Evolutionary conservation across 23 tunicate genomes (phyloP).

Genomic region (Corella eumyota): DNA sequence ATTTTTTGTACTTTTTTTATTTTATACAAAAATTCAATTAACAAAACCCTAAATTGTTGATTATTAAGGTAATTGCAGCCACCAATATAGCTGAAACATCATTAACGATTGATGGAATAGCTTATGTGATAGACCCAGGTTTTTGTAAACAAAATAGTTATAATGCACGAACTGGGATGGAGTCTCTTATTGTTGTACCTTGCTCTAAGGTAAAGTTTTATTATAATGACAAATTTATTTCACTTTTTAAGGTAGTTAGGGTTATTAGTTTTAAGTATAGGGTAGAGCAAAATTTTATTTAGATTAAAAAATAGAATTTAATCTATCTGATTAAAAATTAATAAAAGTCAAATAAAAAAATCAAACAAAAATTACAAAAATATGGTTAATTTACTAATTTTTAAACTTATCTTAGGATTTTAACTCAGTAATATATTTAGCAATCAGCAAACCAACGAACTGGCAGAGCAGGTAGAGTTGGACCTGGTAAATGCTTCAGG

Average conservation of each 20-base stretch:
- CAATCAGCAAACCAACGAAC: conserved; percentile 93
- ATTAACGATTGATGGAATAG: conserved; percentile 91
- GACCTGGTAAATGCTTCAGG: conserved; percentile 96
- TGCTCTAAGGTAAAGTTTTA: conserved; percentile 80
- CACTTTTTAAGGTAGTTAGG: not conserved
- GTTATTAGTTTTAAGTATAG: not conserved
- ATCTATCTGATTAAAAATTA: too few relatives aligned
- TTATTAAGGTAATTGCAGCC: conserved; percentile 63
- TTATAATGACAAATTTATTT: not conserved
- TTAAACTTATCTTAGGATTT: too few relatives aligned
- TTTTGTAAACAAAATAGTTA: conserved; percentile 93
- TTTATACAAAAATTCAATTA: too few relatives aligned
- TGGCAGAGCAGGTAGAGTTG: conserved; percentile 96
- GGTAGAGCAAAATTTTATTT: too few relatives aligned
- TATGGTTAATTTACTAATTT: too few relatives aligned
- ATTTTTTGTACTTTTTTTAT: too few relatives aligned
- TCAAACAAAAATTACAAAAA: too few relatives aligned
- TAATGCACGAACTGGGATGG: conserved; percentile 97
- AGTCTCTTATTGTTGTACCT: conserved; percentile 90
- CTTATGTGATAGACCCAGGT: conserved; percentile 95
- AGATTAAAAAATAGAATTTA: too few relatives aligned
- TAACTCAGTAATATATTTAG: not conserved
- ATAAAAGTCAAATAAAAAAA: too few relatives aligned
- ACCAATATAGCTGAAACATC: conserved; percentile 98
- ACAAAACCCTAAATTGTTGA: not conserved